Base-by-base conservation (phyloP, 2,797 vertebrate species). In the Neostethus bicornis region DNA sequence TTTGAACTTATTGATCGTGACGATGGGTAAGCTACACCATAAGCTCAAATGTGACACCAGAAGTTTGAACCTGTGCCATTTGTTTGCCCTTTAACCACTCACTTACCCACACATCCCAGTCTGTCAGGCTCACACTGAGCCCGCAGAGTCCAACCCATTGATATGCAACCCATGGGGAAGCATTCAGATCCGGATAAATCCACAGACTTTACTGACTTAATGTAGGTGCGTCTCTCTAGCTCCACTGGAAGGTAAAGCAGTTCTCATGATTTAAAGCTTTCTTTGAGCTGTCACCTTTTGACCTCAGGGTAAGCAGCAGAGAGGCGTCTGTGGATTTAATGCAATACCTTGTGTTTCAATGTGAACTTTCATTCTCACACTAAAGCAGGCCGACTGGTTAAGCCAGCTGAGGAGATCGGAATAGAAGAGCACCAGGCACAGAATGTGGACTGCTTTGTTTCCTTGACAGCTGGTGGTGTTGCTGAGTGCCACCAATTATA, bases 231-330 rank as follows among this genome's bases (percentile, higher is more conserved):
- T 76, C 44, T 64, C 78, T 59, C 28, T 80, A 62, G 81, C 82
- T 70, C 61, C 75, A 76, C 58, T 75, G 81, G 78, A 91, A 90
- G 88, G 86, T 90, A 91, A 90, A 80, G 83, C 75, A 75, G 89
- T 91, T 89, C 88, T 91, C 85, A 86, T 87, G 86, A 86, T 87
- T 90, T 80, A 81, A 88, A 73, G 73, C 75, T 16, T 73, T 82
- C 82, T 86, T 81, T 80, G 82, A 88, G 88, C 73, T 75, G 74
- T 81, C 80, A 88, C 88, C 90, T 74, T 82, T 75, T 86, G 87
- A 89, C 90, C 87, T 84, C 46, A 45, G 80, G 79, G 77, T 81
- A 85, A 77, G 86, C 79, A 73, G 62, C 75, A 62, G 65, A 76
- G 78, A 86, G 70, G 71, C 77, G 56, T 81, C 70, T 28, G 25